Evolutionary conservation across 2,113 vertebrate genomes (phyloP).

Genomic region (Amblyopsis rosae): DNA sequence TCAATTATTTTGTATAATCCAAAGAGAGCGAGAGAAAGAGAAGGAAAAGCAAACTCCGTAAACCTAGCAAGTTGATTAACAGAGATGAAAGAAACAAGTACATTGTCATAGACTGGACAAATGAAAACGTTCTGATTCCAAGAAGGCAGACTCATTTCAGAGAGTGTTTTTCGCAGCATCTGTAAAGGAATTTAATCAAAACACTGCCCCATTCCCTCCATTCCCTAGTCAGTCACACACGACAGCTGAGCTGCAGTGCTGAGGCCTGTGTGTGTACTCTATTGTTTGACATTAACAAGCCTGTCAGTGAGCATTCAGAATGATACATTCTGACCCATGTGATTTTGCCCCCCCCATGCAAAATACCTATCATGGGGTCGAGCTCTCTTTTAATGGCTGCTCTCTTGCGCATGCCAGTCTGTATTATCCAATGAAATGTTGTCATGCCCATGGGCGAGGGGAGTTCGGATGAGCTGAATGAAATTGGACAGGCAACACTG

Average conservation of each 20-base stretch:
- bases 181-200: background rate
- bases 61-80: background rate
- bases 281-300: background rate
- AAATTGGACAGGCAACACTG: constrained; percentile 42
- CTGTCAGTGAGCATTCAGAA: background rate
- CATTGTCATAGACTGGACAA: too few species aligned
- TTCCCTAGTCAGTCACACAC: background rate
- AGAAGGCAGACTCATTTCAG: background rate
- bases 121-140: too few species aligned
- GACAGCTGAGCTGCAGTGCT: background rate
- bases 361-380: constrained; percentile 44
- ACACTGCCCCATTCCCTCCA: background rate
- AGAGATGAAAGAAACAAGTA: too few species aligned
- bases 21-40: background rate
- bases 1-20: constrained; percentile 39
- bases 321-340: background rate
- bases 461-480: constrained; percentile 51
- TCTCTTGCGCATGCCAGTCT: constrained; percentile 57
- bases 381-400: constrained; percentile 52
- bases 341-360: constrained; percentile 28
- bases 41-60: background rate
- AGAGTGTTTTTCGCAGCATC: background rate
- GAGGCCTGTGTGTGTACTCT: background rate
- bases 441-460: constrained; percentile 38
- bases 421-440: constrained; percentile 54